phyloP scores from a whole-genome alignment of 2,113 vertebrate genomes.

The Cebidichthys violaceus region DNA sequence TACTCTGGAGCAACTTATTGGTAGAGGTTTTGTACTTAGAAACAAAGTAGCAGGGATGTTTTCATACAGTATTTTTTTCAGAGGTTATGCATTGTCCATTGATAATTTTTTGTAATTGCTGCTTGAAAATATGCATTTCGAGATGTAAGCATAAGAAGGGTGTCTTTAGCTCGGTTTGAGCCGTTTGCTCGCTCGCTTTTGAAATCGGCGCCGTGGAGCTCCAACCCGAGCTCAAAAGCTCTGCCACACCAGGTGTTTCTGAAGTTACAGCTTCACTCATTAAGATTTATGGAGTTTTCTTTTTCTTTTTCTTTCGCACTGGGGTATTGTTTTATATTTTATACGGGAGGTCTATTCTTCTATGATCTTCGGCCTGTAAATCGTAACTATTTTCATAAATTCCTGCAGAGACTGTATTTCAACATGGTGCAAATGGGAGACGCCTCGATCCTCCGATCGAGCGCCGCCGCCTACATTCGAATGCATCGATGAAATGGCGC shows the following conservation, averaged over 20 bases:
- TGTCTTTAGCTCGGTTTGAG: constrained; percentile 85
- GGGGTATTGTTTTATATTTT: constrained; percentile 78
- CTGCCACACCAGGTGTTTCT: constrained; percentile 62
- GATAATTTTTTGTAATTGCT: constrained; percentile 99
- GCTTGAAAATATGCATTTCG: constrained; percentile 99
- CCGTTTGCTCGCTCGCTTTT: constrained; percentile 76
- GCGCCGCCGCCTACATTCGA: constrained; percentile 48
- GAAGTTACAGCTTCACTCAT: constrained; percentile 70
- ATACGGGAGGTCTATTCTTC: constrained; percentile 76
- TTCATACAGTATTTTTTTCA: constrained; percentile 98
- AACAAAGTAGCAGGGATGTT: constrained; percentile 99
- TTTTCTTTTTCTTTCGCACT: constrained; percentile 72
- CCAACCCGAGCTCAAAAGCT: constrained; percentile 54
- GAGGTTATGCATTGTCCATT: constrained; percentile 99
- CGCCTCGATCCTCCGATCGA: constrained; percentile 39
- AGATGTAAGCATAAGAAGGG: constrained; percentile 94
- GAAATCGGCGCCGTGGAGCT: constrained; percentile 60
- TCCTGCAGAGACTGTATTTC: constrained; percentile 71
- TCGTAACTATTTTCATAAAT: constrained; percentile 76
- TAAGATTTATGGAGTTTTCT: constrained; percentile 68
- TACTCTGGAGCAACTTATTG: constrained; percentile 98
- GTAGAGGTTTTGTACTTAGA: constrained; percentile 99
- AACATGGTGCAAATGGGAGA: constrained; percentile 63
- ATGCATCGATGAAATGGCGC: constrained; percentile 55
- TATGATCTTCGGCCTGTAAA: constrained; percentile 76